Conservation (phyloP, 2,797 vertebrate genomes). For the Acridotheres tristis region DNA sequence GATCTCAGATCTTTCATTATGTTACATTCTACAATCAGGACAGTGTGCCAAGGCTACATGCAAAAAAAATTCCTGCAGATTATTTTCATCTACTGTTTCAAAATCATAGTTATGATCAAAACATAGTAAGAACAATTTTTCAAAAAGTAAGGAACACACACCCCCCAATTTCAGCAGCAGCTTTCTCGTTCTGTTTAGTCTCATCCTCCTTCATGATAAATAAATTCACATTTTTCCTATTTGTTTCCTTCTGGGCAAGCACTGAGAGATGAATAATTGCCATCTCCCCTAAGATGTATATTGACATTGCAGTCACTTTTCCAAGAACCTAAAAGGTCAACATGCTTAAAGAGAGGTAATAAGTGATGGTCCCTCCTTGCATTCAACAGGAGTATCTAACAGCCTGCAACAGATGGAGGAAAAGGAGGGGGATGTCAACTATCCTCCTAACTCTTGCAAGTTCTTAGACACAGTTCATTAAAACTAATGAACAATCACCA, state of each 20-base stretch:
- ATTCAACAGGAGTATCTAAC: background rate
- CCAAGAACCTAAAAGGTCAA: conserved; percentile 16
- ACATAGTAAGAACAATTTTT: background rate
- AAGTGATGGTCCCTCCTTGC: background rate
- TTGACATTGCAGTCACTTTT: background rate
- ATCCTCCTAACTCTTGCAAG: conserved; percentile 16
- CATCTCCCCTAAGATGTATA: background rate
- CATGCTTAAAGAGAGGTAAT: background rate
- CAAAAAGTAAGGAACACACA: background rate
- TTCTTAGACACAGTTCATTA: conserved; percentile 58
- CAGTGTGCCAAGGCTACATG: background rate
- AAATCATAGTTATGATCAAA: background rate
- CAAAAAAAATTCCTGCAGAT: background rate
- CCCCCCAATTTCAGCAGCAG: background rate
- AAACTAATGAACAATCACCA: conserved; percentile 59
- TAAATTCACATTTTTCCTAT: background rate
- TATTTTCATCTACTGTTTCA: background rate
- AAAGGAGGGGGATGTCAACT: conserved; percentile 9
- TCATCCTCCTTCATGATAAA: background rate
- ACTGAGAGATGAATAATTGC: background rate
- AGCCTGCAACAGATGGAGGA: background rate
- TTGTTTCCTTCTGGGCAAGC: background rate
- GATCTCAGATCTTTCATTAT: background rate
- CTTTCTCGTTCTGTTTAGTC: background rate
- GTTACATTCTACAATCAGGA: background rate